phyloP scores from a whole-genome alignment of 2,888 invertebrate species.

The Phyto melanocephala region DNA sequence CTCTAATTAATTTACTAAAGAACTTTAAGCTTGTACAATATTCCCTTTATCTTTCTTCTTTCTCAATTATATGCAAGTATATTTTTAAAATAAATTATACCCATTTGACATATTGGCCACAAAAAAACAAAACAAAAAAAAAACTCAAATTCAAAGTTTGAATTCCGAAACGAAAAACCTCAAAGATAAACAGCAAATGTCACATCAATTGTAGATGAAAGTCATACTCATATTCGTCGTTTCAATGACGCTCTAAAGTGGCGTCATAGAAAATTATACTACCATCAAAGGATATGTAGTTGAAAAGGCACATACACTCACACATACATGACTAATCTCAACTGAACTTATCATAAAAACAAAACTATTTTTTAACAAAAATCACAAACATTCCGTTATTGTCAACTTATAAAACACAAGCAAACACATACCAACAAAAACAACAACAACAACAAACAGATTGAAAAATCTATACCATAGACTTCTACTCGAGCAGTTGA shows the following conservation, averaged over 20 bases:
- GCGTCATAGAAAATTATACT: conserved; percentile 23
- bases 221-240: background rate
- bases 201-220: conserved; percentile 4
- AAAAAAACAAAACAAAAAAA: background rate
- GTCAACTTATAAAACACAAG: background rate
- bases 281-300: background rate
- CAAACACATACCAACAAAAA: too few species aligned
- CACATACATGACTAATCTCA: background rate
- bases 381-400: background rate
- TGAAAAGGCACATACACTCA: too few species aligned
- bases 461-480: too few species aligned
- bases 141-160: too few species aligned
- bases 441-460: too few species aligned
- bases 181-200: conserved; percentile 28
- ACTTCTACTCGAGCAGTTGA: too few species aligned
- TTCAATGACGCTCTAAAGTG: background rate
- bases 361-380: background rate
- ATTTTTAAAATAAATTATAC: background rate
- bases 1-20: too few species aligned
- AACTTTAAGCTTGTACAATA: background rate
- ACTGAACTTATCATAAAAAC: background rate
- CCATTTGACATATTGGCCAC: background rate
- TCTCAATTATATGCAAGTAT: background rate
- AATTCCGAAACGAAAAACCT: background rate
- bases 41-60: background rate